Percentiles rank a stretch among this genome's conserved stretches.
Evolutionary conservation across 2,797 vertebrate genomes (phyloP).

Genomic region (Vespertilio murinus): DNA sequence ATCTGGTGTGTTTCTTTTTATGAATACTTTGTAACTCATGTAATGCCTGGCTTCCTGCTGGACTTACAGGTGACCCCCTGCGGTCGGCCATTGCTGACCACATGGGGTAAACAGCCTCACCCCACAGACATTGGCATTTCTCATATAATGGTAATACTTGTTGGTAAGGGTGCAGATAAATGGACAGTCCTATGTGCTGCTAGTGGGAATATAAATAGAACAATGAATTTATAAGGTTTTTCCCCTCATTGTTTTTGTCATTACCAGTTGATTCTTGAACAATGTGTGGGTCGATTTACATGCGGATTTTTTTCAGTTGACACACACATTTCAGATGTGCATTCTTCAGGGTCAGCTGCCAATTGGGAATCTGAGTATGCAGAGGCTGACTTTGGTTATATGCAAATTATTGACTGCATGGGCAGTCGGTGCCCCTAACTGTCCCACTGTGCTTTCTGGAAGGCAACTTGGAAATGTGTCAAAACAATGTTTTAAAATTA

Average conservation of each 20-base stretch:
- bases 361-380: too few species aligned
- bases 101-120: background rate
- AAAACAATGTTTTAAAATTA: background rate
- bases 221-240: background rate
- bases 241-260: background rate
- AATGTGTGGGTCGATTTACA: background rate
- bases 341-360: background rate
- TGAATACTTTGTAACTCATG: background rate
- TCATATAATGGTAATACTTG: background rate
- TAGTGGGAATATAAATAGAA: background rate
- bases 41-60: background rate
- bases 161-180: background rate
- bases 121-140: background rate
- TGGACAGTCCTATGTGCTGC: background rate
- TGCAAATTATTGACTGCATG: rapidly evolving
- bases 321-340: background rate
- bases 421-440: too few species aligned
- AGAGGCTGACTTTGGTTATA: too few species aligned
- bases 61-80: background rate
- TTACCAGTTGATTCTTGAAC: background rate
- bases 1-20: background rate
- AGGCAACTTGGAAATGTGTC: background rate
- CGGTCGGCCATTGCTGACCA: background rate
- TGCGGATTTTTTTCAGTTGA: background rate
- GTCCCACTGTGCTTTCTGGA: background rate